Evolutionary conservation across 2,797 vertebrate species (phyloP).

Genomic region (Chaenodraco wilsoni): DNA sequence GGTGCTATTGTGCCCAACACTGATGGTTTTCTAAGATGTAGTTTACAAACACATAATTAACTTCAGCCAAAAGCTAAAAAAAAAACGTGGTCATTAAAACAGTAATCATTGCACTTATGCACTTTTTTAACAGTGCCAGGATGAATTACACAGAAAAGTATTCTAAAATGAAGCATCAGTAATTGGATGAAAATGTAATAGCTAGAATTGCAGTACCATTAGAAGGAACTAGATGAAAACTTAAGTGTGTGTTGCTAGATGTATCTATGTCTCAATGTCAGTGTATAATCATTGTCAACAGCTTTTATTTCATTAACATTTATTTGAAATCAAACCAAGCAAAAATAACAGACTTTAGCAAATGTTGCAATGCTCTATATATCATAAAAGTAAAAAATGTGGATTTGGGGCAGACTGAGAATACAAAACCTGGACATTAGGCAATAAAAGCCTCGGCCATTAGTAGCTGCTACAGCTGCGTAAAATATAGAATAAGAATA

Average conservation of each 20-base stretch:
- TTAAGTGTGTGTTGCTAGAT: background rate
- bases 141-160: background rate
- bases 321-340: background rate
- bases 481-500: background rate
- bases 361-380: background rate
- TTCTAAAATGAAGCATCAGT: background rate
- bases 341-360: background rate
- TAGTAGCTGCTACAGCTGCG: background rate
- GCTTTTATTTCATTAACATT: background rate
- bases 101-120: slow-evolving; percentile 2
- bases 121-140: background rate
- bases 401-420: background rate
- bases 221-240: background rate
- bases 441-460: too few relatives aligned
- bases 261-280: background rate
- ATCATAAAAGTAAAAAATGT: background rate
- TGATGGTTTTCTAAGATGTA: slow-evolving; percentile 5
- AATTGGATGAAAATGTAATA: slow-evolving; percentile 11
- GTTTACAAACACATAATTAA: slow-evolving; percentile 19
- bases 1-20: background rate
- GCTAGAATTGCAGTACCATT: slow-evolving; percentile 4
- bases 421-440: background rate
- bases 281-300: background rate
- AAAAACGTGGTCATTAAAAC: background rate
- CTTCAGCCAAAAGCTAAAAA: slow-evolving; percentile 18